Conservation (phyloP, 2,888 invertebrate species). For the Eumacrocentrus americanus region DNA sequence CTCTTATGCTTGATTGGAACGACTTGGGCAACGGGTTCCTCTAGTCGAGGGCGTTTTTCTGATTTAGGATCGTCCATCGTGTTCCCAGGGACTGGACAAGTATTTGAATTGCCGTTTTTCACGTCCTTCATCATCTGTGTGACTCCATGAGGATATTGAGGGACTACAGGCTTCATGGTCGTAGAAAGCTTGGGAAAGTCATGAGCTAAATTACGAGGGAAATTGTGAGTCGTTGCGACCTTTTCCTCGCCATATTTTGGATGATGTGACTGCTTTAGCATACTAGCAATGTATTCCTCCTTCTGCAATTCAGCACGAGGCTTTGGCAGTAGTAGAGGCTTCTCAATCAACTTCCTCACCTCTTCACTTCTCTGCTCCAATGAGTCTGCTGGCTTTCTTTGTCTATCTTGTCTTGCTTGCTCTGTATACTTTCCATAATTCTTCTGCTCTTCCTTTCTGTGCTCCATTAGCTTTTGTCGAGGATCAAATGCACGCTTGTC, state of each 20-base stretch:
- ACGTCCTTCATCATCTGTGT: slow-evolving; percentile 45
- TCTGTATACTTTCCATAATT: slow-evolving; percentile 47
- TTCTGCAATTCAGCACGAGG: slow-evolving; percentile 47
- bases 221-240: slow-evolving; percentile 7
- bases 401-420: slow-evolving; percentile 40
- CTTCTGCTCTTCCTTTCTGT: slow-evolving; percentile 48
- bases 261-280: slow-evolving; percentile 53
- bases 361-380: slow-evolving; percentile 54
- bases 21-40: slow-evolving; percentile 34
- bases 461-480: slow-evolving; percentile 43
- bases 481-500: slow-evolving; percentile 50
- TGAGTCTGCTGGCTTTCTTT: slow-evolving; percentile 45
- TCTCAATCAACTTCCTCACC: slow-evolving; percentile 55
- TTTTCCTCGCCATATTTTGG: slow-evolving; percentile 32
- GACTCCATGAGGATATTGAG: slow-evolving; percentile 38
- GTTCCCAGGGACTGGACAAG: slow-evolving; percentile 1
- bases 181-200: slow-evolving; percentile 23
- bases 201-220: slow-evolving; percentile 9
- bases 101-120: slow-evolving; percentile 44
- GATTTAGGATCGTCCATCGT: slow-evolving; percentile 51
- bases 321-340: slow-evolving; percentile 49
- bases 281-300: slow-evolving; percentile 48
- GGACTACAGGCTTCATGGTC: not conserved
- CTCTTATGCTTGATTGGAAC: slow-evolving; percentile 59
- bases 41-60: slow-evolving; percentile 54